Base-by-base conservation (phyloP, 2,113 vertebrate genomes). In the Bubo blakistoni region DNA sequence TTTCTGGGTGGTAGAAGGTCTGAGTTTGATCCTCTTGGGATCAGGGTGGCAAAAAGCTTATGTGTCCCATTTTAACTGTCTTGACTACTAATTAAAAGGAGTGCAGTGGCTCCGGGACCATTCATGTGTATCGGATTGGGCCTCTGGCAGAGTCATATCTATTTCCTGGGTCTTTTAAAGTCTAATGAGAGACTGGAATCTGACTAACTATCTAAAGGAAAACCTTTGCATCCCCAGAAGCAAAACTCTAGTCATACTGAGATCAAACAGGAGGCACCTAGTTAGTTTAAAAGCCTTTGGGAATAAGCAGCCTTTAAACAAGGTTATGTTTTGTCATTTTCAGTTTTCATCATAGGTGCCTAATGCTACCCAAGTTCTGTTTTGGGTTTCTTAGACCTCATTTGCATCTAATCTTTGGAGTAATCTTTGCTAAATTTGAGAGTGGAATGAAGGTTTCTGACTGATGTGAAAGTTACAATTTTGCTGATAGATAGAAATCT, bases 261-360 rank as follows among this genome's bases (percentile, higher is more conserved):
- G 94, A 96, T 96, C 95, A 95, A 93, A 88, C 90, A 91, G 87
- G 66, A 94, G 78, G 30, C 51, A 80, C 61, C 84, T 88, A 85
- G 87, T 95, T 95, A 95, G 62, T 72, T 94, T 69, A 88, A 89
- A 90, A 90, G 92, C 81, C 87, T 85, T 74, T 96, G 93, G 90
- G 94, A 70, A 57, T 84, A 38, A 55, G 74, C 70, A 80, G 78
- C 69, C 87, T 89, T 94, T 90, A 91, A 91, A 90, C 2, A 77
- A 88, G 91, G 87, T 91, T 89, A 10, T 16, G 58, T 92, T 95
- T 78, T 91, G 81, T 94, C 80, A 32, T 65, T 85, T 80, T 72
- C 61, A 12, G n/a, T 95, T 94, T 93, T 77, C 72, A 69, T 92
- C 67, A 25, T 26, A 30, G 38, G n/a, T 70, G 36, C 51, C 70